Evolutionary conservation across 1,140 invertebrate genomes (phyloP).

Genomic region (Apocrypta bakeri): DNA sequence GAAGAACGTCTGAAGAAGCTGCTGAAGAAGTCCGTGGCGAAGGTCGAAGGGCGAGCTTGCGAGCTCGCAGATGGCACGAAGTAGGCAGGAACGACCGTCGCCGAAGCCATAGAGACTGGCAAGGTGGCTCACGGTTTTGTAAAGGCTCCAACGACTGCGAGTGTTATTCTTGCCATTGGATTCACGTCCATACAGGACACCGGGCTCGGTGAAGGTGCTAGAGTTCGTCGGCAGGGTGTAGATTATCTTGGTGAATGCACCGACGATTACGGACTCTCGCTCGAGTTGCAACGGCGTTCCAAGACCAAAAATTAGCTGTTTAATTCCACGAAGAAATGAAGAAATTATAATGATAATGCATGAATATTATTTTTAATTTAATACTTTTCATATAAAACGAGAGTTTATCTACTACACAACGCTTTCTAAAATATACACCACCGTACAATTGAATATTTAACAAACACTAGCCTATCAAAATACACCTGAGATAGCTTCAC

Average conservation of each 20-base stretch:
- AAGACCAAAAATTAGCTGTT: slow-evolving; percentile 76
- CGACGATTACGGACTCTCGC: slow-evolving; percentile 78
- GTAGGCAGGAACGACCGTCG: slow-evolving; percentile 68
- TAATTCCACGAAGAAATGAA: neutral
- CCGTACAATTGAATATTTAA: no score
- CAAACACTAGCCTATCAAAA: no score
- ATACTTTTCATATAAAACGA: no score
- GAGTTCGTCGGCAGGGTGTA: slow-evolving; percentile 77
- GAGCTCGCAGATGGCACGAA: slow-evolving; percentile 72
- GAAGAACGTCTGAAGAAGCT: slow-evolving; percentile 72
- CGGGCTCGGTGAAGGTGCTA: slow-evolving; percentile 77
- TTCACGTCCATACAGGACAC: slow-evolving; percentile 69
- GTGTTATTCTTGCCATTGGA: slow-evolving; percentile 42
- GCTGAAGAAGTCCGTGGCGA: slow-evolving; percentile 71
- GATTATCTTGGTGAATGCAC: slow-evolving; percentile 78
- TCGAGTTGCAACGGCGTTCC: slow-evolving; percentile 80
- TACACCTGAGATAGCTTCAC: no score
- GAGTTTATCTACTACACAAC: no score
- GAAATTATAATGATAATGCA: no score
- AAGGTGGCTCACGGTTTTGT: slow-evolving; percentile 64
- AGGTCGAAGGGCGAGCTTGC: slow-evolving; percentile 67
- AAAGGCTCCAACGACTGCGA: slow-evolving; percentile 70
- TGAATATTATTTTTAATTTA: no score
- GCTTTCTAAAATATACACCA: no score
- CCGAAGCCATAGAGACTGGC: slow-evolving; percentile 66